Evolutionary conservation across 2,113 vertebrate species (phyloP), one percentile per base, ranked within the genome.

Genomic region (Cyanocitta stelleri): DNA sequence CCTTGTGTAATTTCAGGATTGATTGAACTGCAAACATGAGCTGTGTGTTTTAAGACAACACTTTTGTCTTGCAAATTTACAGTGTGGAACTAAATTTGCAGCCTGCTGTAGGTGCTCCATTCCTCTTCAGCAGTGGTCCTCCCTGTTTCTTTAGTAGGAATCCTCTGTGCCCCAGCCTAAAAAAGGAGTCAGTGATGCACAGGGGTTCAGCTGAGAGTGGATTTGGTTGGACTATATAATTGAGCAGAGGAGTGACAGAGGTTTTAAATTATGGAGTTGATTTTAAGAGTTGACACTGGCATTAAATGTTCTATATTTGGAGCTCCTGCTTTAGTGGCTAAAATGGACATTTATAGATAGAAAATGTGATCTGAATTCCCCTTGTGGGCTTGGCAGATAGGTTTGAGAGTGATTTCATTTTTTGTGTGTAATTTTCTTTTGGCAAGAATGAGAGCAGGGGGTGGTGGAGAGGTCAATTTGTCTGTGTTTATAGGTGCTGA

Each of bases 291-390:
- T 90, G 87, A 94, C 79, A 54, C 68, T 80, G 76, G 35, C 63
- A 85, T 93, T 90, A 66, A 54, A 90, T 30, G 59, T 49, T 93
- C 95, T 92, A 63, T 93, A 74, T 92, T 93, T 92, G 83, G 73
- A 90, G 27, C 56, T 90, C 59, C 75, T 52, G 69, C 86, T 96
- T 79, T 87, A 72, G 93, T 89, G 85, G 43, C 8, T 67, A 27
- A 41, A 85, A 74, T 44, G 56, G 74, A 55, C 73, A 35, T 93
- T 96, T 96, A 86, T 71, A 90, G 88, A 84, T 41, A 86, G 91
- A 88, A 94, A 94, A n/a, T 78, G 68, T 72, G 93, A 95, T 96
- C 56, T 87, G 91, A 95, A 93, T 94, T 96, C 85, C 88, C 93
- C 83, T 62, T 61, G 88, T 90, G 92, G 88, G 44, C 85, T 95